phyloP scores from a whole-genome alignment of 1,140 invertebrate genomes.

The Armadillidium nasatum region DNA sequence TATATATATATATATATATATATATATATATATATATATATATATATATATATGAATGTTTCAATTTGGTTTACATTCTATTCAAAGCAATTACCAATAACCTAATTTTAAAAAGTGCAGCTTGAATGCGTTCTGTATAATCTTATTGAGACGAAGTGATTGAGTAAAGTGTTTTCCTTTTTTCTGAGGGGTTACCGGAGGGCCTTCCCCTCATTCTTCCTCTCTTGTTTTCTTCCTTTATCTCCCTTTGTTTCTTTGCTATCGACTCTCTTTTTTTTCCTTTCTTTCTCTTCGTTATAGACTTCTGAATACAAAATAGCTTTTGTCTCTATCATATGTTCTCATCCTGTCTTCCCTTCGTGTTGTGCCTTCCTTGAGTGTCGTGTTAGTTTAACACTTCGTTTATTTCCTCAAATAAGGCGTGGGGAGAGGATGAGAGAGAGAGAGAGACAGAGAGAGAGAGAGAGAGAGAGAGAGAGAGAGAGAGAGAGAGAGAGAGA shows the following conservation, averaged over 20 bases:
- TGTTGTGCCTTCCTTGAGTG: too few relatives aligned
- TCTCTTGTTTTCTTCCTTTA: too few relatives aligned
- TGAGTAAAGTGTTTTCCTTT: neutral
- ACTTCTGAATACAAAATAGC: too few relatives aligned
- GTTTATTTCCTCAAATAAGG: neutral
- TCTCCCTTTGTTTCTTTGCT: neutral
- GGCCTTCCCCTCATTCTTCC: too few relatives aligned
- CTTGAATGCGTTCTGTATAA: neutral
- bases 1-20: neutral
- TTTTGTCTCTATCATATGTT: too few relatives aligned
- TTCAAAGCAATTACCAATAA: neutral
- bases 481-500: too few relatives aligned
- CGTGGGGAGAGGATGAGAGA: neutral
- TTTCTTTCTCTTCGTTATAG: too few relatives aligned
- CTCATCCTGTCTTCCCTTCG: too few relatives aligned
- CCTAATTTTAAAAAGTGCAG: neutral
- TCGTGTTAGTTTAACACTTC: neutral
- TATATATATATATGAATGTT: neutral
- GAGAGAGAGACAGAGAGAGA: too few relatives aligned
- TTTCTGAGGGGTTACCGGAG: neutral
- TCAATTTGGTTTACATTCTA: neutral
- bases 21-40: slow-evolving; percentile 1
- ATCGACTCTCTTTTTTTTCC: neutral
- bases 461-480: too few relatives aligned
- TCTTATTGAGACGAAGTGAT: neutral